These are phyloP conservation scores for Montipora capitata DNA, from an alignment of 92 coral and sea anemone genomes.

Conservation along the genomic window DNA sequence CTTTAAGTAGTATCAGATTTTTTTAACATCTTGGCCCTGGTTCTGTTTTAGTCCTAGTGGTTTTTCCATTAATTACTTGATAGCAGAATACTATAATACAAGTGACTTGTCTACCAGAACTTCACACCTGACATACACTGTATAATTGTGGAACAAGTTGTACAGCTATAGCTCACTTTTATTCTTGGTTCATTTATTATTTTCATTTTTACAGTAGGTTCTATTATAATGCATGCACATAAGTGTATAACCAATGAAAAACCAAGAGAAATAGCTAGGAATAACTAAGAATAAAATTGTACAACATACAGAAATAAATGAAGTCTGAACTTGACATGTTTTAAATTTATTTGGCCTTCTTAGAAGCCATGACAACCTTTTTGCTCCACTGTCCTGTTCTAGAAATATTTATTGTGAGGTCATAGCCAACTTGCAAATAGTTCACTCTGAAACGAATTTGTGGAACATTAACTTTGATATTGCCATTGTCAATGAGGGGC, in stretches of 20 bases:
- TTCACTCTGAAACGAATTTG: not conserved
- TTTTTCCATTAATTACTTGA: not conserved
- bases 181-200: not conserved
- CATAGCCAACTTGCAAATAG: constrained; percentile 75
- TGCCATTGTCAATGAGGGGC: not conserved
- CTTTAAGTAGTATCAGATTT: not conserved
- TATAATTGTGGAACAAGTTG: not conserved
- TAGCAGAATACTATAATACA: not conserved
- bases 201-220: not conserved
- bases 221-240: not conserved
- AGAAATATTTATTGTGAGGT: constrained; percentile 32
- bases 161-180: not conserved
- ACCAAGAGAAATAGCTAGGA: not conserved
- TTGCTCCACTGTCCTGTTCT: constrained; percentile 37
- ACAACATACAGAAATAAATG: not conserved
- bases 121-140: not conserved
- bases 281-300: not conserved
- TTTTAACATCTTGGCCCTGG: not conserved
- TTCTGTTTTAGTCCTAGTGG: not conserved
- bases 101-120: not conserved
- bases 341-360: constrained; percentile 26
- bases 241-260: not conserved
- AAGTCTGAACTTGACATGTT: constrained; percentile 27
- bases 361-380: constrained; percentile 28
- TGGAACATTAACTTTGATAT: constrained; percentile 2